phyloP scores from a whole-genome alignment of 2,113 vertebrate species.

The Hydrochoerus hydrochaeris region DNA sequence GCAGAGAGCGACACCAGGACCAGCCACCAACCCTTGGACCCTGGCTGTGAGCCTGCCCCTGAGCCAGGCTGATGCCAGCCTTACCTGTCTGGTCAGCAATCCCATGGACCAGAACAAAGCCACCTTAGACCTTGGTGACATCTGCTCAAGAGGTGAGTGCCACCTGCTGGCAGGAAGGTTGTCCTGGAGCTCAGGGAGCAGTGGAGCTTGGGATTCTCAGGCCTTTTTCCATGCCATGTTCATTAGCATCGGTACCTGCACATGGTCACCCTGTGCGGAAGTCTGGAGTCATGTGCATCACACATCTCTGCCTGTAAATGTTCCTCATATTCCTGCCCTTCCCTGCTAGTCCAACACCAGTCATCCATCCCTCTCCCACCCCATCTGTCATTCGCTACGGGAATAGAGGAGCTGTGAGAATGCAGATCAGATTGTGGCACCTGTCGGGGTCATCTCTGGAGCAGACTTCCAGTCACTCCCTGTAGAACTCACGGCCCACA shows the following conservation, averaged over 20 bases:
- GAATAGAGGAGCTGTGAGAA: not conserved
- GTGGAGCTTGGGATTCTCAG: not conserved
- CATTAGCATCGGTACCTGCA: too few relatives aligned
- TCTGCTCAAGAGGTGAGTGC: constrained; percentile 55
- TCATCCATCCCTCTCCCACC: not conserved
- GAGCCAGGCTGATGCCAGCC: not conserved
- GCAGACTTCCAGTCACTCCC: not conserved
- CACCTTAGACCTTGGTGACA: not conserved
- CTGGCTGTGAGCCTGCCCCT: not conserved
- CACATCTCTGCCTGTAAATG: rapidly evolving
- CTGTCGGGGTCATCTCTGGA: not conserved
- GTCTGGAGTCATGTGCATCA: too few relatives aligned
- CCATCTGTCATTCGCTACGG: not conserved
- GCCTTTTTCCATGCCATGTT: not conserved
- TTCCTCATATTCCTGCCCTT: not conserved
- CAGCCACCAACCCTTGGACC: not conserved
- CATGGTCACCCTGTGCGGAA: not conserved
- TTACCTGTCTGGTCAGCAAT: constrained; percentile 76
- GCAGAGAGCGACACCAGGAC: not conserved
- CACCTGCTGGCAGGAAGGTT: rapidly evolving
- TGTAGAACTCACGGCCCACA: too few relatives aligned
- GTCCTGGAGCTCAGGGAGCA: rapidly evolving
- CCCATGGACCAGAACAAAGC: not conserved
- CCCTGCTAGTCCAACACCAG: too few relatives aligned
- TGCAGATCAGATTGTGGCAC: not conserved